Percentiles rank a stretch among this genome's conserved stretches.
Conservation (phyloP, 2,888 invertebrate species). For the Cactoblastis cactorum region DNA sequence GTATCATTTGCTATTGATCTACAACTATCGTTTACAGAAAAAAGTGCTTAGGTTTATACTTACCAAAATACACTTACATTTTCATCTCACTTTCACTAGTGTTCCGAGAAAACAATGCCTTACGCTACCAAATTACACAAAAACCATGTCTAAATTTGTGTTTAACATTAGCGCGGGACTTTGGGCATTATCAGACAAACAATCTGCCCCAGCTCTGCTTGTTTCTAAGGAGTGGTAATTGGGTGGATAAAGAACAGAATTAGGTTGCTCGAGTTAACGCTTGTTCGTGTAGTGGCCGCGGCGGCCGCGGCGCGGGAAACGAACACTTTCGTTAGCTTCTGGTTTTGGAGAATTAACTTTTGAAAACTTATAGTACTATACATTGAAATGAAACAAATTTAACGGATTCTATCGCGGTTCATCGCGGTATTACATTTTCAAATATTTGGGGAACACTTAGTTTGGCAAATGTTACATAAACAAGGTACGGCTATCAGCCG, state of each 20-base stretch:
- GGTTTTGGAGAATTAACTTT: not conserved
- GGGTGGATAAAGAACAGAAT: slow-evolving; percentile 56
- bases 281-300: slow-evolving; percentile 27
- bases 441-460: too few species aligned
- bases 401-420: too few species aligned
- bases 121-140: slow-evolving; percentile 56
- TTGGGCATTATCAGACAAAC: slow-evolving; percentile 45
- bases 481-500: too few species aligned
- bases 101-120: slow-evolving; percentile 46
- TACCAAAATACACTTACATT: not conserved
- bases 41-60: too few species aligned
- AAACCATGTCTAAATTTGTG: slow-evolving; percentile 49
- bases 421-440: too few species aligned
- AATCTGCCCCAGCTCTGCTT: slow-evolving; percentile 11
- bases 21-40: too few species aligned
- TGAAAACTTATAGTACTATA: too few species aligned
- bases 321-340: not conserved
- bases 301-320: not conserved
- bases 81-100: slow-evolving; percentile 5
- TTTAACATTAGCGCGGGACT: slow-evolving; percentile 38
- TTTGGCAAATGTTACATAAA: too few species aligned
- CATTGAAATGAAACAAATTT: too few species aligned
- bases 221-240: slow-evolving; percentile 55
- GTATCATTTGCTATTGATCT: too few species aligned
- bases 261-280: slow-evolving; percentile 47